Evolutionary conservation across 2,888 invertebrate species (phyloP).

Genomic region (Leptopilina myrica): DNA sequence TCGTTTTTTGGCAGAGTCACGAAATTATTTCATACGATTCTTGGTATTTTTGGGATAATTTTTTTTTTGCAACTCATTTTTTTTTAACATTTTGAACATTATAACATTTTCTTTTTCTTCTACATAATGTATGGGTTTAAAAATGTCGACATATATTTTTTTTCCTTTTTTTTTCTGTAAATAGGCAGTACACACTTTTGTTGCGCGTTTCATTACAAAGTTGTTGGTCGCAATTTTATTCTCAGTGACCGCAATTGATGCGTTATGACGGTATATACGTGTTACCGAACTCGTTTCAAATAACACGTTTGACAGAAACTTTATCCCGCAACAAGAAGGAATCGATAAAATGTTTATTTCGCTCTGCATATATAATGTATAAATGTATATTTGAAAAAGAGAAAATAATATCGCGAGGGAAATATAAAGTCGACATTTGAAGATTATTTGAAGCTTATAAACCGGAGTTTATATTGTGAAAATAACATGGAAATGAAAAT

Average conservation of each 20-base stretch:
- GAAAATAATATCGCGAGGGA: background rate
- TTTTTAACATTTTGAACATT: no score
- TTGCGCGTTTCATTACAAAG: background rate
- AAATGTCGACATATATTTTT: background rate
- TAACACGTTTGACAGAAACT: conserved; percentile 26
- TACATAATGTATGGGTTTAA: no score
- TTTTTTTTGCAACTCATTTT: no score
- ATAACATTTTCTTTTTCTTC: no score
- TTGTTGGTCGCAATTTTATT: conserved; percentile 11
- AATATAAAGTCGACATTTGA: background rate
- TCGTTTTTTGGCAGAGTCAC: no score
- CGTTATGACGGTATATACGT: conserved; percentile 5
- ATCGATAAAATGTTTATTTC: conserved; percentile 30
- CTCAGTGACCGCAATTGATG: conserved; percentile 8
- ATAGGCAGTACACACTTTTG: background rate
- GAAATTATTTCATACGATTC: background rate
- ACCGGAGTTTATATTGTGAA: background rate
- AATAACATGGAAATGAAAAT: no score
- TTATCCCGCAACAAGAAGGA: conserved; percentile 10
- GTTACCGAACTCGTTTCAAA: conserved; percentile 14
- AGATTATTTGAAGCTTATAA: background rate
- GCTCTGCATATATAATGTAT: conserved; percentile 4
- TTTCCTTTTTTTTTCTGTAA: background rate
- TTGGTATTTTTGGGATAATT: no score
- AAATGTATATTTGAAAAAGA: no score